These are phyloP conservation scores for Nomada lathburiana DNA, from an alignment of 2,888 invertebrate species.

Conservation along the genomic window DNA sequence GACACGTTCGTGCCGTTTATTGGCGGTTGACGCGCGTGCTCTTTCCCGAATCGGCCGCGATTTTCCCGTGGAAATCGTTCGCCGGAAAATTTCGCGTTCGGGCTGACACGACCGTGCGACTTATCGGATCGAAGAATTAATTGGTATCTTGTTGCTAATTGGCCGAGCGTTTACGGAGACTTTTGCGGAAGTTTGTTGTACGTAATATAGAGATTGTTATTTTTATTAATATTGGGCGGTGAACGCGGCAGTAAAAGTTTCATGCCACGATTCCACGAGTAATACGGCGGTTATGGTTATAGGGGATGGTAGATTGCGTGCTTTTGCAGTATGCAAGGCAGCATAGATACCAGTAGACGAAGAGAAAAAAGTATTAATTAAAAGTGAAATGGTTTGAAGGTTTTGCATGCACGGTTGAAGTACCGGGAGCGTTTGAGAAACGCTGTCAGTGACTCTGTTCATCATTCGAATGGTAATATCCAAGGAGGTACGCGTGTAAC, in stretches of 20 bases:
- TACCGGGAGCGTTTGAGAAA: background rate
- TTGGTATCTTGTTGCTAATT: slow-evolving; percentile 22
- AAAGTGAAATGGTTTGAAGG: background rate
- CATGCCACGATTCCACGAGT: background rate
- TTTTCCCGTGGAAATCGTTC: slow-evolving; percentile 11
- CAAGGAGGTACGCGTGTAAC: slow-evolving; percentile 3
- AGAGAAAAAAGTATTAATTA: background rate
- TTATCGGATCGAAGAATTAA: slow-evolving; percentile 20
- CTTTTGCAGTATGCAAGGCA: background rate
- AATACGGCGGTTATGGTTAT: background rate
- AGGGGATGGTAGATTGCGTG: background rate
- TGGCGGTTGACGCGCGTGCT: background rate
- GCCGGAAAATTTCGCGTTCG: slow-evolving; percentile 15
- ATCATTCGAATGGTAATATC: slow-evolving; percentile 6
- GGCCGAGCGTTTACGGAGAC: background rate
- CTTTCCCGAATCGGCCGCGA: background rate
- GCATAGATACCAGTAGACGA: background rate
- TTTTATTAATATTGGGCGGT: slow-evolving; percentile 12
- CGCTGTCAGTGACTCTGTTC: background rate
- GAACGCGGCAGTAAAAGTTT: background rate
- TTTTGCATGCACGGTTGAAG: background rate
- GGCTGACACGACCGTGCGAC: background rate
- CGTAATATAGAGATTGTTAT: background rate
- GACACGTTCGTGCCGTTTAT: background rate
- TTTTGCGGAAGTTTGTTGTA: background rate